phyloP scores from a whole-genome alignment of 2,888 invertebrate genomes.

The Leucania comma region DNA sequence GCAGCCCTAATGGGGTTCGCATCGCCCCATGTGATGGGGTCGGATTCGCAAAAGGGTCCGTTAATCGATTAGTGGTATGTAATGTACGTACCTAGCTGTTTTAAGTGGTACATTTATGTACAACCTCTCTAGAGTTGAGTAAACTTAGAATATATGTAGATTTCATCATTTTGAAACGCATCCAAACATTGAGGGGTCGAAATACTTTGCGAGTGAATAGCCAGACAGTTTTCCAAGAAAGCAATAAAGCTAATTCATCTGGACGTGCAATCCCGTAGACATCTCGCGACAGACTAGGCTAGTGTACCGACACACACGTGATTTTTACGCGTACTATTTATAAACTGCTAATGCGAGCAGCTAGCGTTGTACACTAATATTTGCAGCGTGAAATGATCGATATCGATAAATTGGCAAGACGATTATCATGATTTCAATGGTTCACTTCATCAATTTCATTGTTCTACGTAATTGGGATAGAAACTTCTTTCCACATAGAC shows the following conservation, averaged over 20 bases:
- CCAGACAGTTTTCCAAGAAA: slow-evolving; percentile 48
- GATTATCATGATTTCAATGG: slow-evolving; percentile 9
- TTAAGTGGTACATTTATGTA: slow-evolving; percentile 33
- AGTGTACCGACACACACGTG: slow-evolving; percentile 74
- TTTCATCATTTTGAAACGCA: slow-evolving; percentile 36
- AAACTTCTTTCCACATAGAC: slow-evolving; percentile 6
- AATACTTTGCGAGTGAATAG: slow-evolving; percentile 33
- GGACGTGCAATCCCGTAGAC: slow-evolving; percentile 52
- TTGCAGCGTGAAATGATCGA: slow-evolving; percentile 64
- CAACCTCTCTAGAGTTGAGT: slow-evolving; percentile 13
- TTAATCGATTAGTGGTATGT: slow-evolving; percentile 67
- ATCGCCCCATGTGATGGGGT: slow-evolving; percentile 67
- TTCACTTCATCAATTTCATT: slow-evolving; percentile 8
- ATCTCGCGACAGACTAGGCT: slow-evolving; percentile 69
- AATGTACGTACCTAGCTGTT: slow-evolving; percentile 40
- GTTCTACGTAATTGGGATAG: background rate
- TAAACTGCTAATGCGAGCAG: slow-evolving; percentile 71
- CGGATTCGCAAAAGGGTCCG: slow-evolving; percentile 64
- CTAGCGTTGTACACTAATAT: slow-evolving; percentile 73
- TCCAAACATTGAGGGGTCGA: slow-evolving; percentile 31
- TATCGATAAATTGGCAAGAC: slow-evolving; percentile 60
- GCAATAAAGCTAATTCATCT: slow-evolving; percentile 40
- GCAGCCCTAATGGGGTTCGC: slow-evolving; percentile 70
- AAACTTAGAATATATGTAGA: slow-evolving; percentile 21
- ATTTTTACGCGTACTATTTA: slow-evolving; percentile 81